These are phyloP conservation scores for Micromys minutus DNA, from an alignment of 2,113 vertebrate species.

Conservation along the genomic window DNA sequence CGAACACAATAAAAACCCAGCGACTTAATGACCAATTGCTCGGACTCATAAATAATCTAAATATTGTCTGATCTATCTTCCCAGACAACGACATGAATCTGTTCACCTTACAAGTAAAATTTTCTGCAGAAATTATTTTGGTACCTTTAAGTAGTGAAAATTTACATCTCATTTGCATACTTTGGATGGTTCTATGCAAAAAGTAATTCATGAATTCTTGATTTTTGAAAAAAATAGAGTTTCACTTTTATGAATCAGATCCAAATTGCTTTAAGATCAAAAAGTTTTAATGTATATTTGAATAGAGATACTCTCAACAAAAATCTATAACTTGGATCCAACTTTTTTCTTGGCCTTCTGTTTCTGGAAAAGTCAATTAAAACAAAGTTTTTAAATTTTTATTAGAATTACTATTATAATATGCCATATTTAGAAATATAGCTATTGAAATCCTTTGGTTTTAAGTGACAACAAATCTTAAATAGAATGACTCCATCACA, in stretches of 20 bases:
- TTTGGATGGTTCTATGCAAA: not conserved
- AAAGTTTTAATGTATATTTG: constrained; percentile 16
- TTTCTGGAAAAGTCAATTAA: constrained; percentile 29
- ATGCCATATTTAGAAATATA: not conserved
- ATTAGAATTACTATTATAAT: not conserved
- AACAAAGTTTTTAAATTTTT: constrained; percentile 18
- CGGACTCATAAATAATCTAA: constrained; percentile 13
- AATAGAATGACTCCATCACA: not conserved
- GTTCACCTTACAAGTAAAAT: constrained; percentile 34
- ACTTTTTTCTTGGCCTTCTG: constrained; percentile 9
- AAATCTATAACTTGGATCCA: constrained; percentile 1
- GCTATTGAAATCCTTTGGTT: not conserved
- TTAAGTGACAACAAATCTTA: not conserved
- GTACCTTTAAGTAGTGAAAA: constrained; percentile 25
- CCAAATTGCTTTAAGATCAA: constrained; percentile 1
- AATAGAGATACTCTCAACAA: constrained; percentile 30
- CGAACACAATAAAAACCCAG: constrained; percentile 28
- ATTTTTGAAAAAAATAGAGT: constrained; percentile 14
- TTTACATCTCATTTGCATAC: not conserved
- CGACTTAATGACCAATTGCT: constrained; percentile 25
- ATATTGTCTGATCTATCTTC: not conserved
- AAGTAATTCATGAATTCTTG: constrained; percentile 47
- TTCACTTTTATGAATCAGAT: constrained; percentile 44
- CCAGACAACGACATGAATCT: not conserved
- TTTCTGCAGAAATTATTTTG: constrained; percentile 30